Conservation (phyloP, 2,888 invertebrate species). For the Plebejus argus region DNA sequence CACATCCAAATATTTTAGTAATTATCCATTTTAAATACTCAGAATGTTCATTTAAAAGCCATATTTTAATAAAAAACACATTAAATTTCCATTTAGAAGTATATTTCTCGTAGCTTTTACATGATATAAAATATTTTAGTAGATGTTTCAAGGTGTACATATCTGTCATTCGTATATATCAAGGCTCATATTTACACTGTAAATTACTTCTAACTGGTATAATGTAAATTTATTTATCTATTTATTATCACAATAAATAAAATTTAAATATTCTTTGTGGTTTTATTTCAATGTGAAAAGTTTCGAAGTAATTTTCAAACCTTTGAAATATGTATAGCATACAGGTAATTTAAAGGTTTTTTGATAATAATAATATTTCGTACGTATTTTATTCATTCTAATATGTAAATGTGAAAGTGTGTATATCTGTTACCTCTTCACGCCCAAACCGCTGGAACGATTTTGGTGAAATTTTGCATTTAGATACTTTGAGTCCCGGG, state of each 20-base stretch:
- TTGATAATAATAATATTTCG: too few relatives aligned
- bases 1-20: constrained; percentile 1
- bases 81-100: neutral
- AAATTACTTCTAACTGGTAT: constrained; percentile 52
- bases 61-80: constrained; percentile 3
- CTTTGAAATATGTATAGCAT: too few relatives aligned
- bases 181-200: constrained; percentile 74
- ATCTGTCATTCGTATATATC: constrained; percentile 60
- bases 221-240: constrained; percentile 75
- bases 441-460: too few relatives aligned
- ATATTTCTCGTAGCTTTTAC: constrained; percentile 29
- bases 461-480: too few relatives aligned
- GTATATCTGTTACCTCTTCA: too few relatives aligned
- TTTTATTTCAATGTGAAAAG: constrained; percentile 46
- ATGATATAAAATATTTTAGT: constrained; percentile 45
- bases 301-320: too few relatives aligned
- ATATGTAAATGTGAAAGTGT: too few relatives aligned
- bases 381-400: too few relatives aligned
- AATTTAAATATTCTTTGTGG: constrained; percentile 50
- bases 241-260: constrained; percentile 77
- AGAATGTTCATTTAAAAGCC: neutral
- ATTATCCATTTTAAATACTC: neutral
- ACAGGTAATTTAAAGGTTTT: too few relatives aligned
- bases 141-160: constrained; percentile 64
- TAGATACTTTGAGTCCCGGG: too few relatives aligned